A percentile compares a stretch with the other conserved stretches of the same genome.
Evolutionary conservation across 2,113 vertebrate genomes (phyloP).

Genomic region (Camarhynchus parvulus): DNA sequence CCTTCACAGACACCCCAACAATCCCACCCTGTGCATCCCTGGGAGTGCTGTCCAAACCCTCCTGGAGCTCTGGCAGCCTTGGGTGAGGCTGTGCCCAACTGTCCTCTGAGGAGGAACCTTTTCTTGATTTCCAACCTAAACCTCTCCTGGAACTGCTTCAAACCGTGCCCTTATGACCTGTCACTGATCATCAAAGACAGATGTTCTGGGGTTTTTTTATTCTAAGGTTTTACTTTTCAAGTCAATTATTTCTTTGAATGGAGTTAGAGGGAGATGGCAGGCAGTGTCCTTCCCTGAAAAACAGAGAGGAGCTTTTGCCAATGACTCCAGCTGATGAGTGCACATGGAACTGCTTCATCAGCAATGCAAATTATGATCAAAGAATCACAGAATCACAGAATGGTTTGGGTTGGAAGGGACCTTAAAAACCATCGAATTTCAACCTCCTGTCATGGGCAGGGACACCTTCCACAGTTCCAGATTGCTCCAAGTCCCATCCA

Average conservation of each 20-base stretch:
- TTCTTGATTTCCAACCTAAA: fast-evolving
- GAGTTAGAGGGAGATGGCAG: background rate
- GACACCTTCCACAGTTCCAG: fast-evolving
- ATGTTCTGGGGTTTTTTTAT: background rate
- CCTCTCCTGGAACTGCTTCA: background rate
- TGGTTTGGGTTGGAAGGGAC: background rate
- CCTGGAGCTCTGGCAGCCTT: background rate
- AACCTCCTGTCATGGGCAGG: fast-evolving
- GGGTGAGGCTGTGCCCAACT: fast-evolving
- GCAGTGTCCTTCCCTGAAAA: background rate
- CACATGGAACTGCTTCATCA: background rate
- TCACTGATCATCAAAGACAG: background rate
- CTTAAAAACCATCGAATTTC: fast-evolving
- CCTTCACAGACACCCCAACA: background rate
- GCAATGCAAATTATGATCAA: background rate
- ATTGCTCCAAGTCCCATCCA: fast-evolving
- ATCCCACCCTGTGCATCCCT: background rate
- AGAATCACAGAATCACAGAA: background rate
- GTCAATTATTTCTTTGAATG: background rate
- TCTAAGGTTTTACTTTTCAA: background rate
- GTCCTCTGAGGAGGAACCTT: background rate
- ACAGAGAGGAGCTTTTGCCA: background rate
- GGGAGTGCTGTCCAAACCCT: fast-evolving
- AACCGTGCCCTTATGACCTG: background rate
- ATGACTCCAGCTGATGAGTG: background rate